phyloP scores from a whole-genome alignment of 2,888 invertebrate species.

The Orthonychiurus folsomi region DNA sequence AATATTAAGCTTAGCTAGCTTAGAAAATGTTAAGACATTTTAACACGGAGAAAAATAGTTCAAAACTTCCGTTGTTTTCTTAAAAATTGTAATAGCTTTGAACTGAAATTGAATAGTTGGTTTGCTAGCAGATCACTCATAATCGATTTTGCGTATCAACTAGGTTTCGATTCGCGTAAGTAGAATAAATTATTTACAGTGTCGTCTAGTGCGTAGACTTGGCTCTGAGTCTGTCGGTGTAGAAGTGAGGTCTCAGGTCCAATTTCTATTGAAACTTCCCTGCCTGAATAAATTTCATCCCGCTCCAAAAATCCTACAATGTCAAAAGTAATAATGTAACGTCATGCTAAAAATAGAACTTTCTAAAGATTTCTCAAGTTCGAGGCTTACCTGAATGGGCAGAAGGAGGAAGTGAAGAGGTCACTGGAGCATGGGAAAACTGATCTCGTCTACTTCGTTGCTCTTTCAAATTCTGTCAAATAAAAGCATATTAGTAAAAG shows the following conservation, averaged over 20 bases:
- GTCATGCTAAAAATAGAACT: no score
- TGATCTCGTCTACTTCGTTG: slow-evolving; percentile 89
- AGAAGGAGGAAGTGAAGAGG: slow-evolving; percentile 55
- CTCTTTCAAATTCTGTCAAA: slow-evolving; percentile 72
- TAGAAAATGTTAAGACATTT: slow-evolving; percentile 12
- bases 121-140: no score
- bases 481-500: slow-evolving; percentile 15
- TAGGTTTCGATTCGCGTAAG: no score
- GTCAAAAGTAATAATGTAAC: background rate
- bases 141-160: no score
- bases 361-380: slow-evolving; percentile 8
- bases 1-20: no score
- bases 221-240: slow-evolving; percentile 51
- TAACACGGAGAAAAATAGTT: no score
- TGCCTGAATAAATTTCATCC: slow-evolving; percentile 18
- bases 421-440: slow-evolving; percentile 62
- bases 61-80: no score
- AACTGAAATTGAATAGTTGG: no score
- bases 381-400: slow-evolving; percentile 44
- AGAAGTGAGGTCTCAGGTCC: slow-evolving; percentile 51
- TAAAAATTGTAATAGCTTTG: no score
- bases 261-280: slow-evolving; percentile 75
- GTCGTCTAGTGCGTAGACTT: slow-evolving; percentile 70
- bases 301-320: slow-evolving; percentile 7
- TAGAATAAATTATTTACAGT: no score